Evolutionary conservation across 2,797 vertebrate genomes (phyloP).

Genomic region (Ceryle rudis): DNA sequence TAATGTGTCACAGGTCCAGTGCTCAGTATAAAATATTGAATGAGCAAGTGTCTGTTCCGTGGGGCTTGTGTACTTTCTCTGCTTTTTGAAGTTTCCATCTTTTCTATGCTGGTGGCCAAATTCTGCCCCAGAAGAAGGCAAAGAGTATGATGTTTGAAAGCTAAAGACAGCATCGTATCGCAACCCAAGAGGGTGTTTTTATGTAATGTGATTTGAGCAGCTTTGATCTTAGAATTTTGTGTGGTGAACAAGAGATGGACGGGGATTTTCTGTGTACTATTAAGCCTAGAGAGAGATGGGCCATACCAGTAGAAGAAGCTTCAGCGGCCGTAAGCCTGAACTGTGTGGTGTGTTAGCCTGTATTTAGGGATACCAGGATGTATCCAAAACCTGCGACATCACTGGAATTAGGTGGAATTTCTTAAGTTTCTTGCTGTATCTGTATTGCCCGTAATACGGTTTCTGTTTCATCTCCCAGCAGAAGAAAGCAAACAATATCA

Average conservation of each 20-base stretch:
- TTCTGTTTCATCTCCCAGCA: not conserved
- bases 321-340: not conserved
- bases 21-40: not conserved
- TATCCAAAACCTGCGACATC: not conserved
- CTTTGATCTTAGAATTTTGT: not conserved
- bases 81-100: not conserved
- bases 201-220: not conserved
- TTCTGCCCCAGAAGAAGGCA: not conserved
- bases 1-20: not conserved
- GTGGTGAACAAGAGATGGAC: not conserved
- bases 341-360: not conserved
- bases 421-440: not conserved
- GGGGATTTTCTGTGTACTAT: not conserved
- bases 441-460: not conserved
- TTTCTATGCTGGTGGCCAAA: not conserved
- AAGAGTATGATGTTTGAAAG: not conserved
- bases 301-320: not conserved
- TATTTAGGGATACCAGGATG: not conserved
- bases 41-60: not conserved
- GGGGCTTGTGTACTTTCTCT: not conserved
- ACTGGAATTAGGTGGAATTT: not conserved
- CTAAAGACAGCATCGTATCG: not conserved
- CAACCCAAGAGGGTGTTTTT: not conserved
- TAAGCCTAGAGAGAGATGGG: not conserved
- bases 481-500: not conserved